Evolutionary conservation across 2,797 vertebrate genomes (phyloP), one percentile per base, ranked within the genome.

Genomic region (Peromyscus eremicus): DNA sequence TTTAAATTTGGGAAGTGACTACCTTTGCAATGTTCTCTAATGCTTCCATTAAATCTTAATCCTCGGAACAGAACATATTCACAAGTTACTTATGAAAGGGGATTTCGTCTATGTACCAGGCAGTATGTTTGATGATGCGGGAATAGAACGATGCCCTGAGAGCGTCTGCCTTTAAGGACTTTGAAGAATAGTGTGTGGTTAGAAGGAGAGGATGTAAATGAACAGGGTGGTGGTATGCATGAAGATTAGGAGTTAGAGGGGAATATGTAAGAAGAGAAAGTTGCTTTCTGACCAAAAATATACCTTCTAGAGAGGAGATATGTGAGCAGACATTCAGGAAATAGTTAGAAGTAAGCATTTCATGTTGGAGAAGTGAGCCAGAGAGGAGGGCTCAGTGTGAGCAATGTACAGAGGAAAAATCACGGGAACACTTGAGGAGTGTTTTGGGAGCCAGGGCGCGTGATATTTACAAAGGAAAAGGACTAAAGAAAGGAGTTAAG

Each of bases 1-100:
- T 92, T 94, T 80, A 84, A 68, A 77, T 75, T 71, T 89, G 81
- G 62, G 94, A 68, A 37, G 70, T 21, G 87, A 93, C 6, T 75
- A 52, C 46, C 37, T 43, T 89, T 84, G 57, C 37, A 57, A 73
- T 91, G 29, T 91, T 91, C 46, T 83, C 0, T 62, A 46, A 81
- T 80, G 57, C 52, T 89, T 88, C 75, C 25, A 3, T 81, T 92
- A 68, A 92, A 6, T 66, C 27, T 94, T 85, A 79, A 21, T 89
- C 23, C 27, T 89, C 80, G 60, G 83, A 66, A 64, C 17, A 76
- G 0, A 3, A 32, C 43, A 71, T 57, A 21, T 46, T 71, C 46
- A 57, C 43, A 89, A 34, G 60, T 86, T 60, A 66, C 81, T 66
- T 76, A 7, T 4, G 6, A 55, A 66, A 49, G 32, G 70, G 46